These are phyloP conservation scores for Setophaga petechia DNA, from an alignment of 2,113 vertebrate species.

Conservation along the genomic window DNA sequence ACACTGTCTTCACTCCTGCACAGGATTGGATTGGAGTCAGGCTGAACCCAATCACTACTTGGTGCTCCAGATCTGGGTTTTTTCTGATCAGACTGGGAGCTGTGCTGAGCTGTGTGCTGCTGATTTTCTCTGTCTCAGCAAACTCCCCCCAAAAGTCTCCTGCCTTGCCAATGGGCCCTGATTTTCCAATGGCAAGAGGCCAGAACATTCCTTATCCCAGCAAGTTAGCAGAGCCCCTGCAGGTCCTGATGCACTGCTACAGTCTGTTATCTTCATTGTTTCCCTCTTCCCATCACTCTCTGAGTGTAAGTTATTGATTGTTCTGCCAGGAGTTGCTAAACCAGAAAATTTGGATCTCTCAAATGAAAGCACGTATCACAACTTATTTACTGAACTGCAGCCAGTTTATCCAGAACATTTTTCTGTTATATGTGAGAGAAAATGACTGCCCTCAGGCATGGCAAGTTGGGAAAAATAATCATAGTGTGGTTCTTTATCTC, in stretches of 20 bases:
- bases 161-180: background rate
- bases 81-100: background rate
- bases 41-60: background rate
- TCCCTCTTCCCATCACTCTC: background rate
- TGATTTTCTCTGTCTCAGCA: background rate
- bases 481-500: background rate
- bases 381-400: background rate
- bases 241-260: background rate
- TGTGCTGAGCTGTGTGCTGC: background rate
- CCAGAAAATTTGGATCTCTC: background rate
- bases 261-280: background rate
- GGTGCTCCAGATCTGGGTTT: background rate
- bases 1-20: background rate
- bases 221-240: background rate
- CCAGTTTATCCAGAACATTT: background rate
- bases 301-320: background rate
- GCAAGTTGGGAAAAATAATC: background rate
- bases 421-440: background rate
- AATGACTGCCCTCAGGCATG: background rate
- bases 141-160: background rate
- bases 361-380: background rate
- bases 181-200: background rate
- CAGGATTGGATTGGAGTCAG: background rate
- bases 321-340: background rate
- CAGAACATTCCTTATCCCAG: background rate